Evolutionary conservation across 2,888 invertebrate species (phyloP).

Genomic region (Ormyrus pomaceus): DNA sequence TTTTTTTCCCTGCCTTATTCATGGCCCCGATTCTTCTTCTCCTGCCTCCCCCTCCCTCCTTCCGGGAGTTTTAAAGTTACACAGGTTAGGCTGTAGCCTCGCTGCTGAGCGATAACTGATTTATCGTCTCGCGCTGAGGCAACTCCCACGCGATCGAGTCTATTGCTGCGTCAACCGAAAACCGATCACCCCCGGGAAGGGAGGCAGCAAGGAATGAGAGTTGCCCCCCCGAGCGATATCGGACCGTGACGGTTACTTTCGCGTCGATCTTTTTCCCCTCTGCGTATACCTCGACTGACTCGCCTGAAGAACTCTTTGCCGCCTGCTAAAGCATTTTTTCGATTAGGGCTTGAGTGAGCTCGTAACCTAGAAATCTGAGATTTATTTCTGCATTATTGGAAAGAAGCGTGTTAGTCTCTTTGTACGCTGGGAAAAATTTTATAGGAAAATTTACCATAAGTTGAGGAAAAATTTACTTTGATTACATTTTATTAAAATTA

Average conservation of each 20-base stretch:
- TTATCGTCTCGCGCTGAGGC: slow-evolving; percentile 21
- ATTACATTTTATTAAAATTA: no score
- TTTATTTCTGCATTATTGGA: no score
- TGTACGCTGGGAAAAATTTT: no score
- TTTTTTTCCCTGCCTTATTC: slow-evolving; percentile 23
- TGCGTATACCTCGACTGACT: not conserved
- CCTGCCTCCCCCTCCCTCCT: not conserved
- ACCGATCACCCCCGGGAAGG: slow-evolving; percentile 38
- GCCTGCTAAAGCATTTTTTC: not conserved
- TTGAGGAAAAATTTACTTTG: no score
- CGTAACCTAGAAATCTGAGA: no score
- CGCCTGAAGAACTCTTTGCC: not conserved
- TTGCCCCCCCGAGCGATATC: slow-evolving; percentile 24
- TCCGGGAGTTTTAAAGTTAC: slow-evolving; percentile 32
- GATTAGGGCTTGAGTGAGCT: not conserved
- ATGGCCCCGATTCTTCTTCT: not conserved
- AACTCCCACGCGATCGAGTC: slow-evolving; percentile 15
- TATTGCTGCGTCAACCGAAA: slow-evolving; percentile 22
- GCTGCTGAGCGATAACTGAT: slow-evolving; percentile 35
- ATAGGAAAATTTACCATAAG: no score
- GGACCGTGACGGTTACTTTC: slow-evolving; percentile 36
- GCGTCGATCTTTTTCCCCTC: not conserved
- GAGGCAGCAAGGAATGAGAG: slow-evolving; percentile 40
- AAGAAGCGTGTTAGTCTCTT: no score
- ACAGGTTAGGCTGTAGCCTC: not conserved